phyloP scores from a whole-genome alignment of 1,140 invertebrate species.

The Drosophila sturtevanti region DNA sequence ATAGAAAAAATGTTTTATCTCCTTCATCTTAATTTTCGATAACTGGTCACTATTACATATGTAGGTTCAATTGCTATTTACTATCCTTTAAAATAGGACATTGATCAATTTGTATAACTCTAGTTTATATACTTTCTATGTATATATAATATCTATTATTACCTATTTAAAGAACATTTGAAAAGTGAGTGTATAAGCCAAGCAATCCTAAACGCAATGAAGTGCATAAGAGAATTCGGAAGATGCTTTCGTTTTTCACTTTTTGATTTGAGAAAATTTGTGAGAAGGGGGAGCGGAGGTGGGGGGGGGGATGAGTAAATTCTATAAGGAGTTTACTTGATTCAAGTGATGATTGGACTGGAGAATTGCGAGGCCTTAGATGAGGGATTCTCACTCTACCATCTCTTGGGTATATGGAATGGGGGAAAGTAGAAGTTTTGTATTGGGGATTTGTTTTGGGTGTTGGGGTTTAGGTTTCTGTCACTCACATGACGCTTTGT shows the following conservation, averaged over 20 bases:
- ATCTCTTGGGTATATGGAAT: not conserved
- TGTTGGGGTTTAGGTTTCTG: slow-evolving; percentile 16
- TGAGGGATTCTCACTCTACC: not conserved
- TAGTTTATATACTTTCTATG: too few relatives aligned
- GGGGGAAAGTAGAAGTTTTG: too few relatives aligned
- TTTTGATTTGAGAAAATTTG: too few relatives aligned
- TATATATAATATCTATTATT: not conserved
- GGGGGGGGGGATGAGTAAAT: not conserved
- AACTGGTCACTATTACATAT: too few relatives aligned
- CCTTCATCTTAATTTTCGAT: too few relatives aligned
- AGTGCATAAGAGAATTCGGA: slow-evolving; percentile 13
- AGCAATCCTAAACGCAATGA: not conserved
- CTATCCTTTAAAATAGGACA: too few relatives aligned
- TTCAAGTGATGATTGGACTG: slow-evolving; percentile 2
- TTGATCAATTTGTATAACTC: too few relatives aligned
- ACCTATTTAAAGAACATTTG: not conserved
- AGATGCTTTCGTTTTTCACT: slow-evolving; percentile 5
- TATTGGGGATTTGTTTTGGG: slow-evolving; percentile 1
- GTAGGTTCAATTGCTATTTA: too few relatives aligned
- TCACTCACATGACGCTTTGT: slow-evolving; percentile 67
- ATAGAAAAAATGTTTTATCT: too few relatives aligned
- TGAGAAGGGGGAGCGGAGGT: not conserved
- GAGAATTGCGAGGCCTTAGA: not conserved
- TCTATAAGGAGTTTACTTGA: slow-evolving; percentile 3
- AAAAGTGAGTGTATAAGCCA: slow-evolving; percentile 10